Base-by-base conservation (phyloP, 2,888 invertebrate genomes). In the Plagodis dolabraria region DNA sequence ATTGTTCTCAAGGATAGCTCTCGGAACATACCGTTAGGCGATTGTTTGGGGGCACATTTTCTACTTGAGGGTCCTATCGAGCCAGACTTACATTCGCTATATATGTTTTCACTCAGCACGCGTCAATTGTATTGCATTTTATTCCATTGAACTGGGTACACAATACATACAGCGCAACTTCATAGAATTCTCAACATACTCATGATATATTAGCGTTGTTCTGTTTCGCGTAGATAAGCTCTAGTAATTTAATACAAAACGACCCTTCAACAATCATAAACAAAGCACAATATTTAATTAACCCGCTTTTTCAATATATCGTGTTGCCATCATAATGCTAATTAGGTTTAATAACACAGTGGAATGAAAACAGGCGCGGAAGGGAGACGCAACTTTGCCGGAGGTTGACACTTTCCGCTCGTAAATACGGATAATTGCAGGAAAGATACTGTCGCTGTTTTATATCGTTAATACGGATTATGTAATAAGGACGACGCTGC, bases 401-500 rank as follows among this genome's bases (percentile, higher is more conserved):
- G 80, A 78, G 77, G 79, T 83, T 78, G 84, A 80, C 81, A 83
- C 71, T 83, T 85, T 78, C 80, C 82, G 79, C 72, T 69, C 81
- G 76, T 85, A 83, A 87, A 85, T 82, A 85, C 72, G 71, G 72
- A 85, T 86, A 86, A 87, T 87, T 87, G 82, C 79, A 77, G 76
- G 80, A 79, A 80, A 81, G 83, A 86, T 85, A 85, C 65, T 72
- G 76, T 65, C 63, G 64, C 59, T 63, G 80, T 80, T 82, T 85
- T 84, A 82, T 85, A 74, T 69, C 67, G 79, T 73, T 79, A 75
- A 77, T 72, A 72, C 60, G 53, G 65, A 65, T 65, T 64, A 69
- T 60, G 59, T 64, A 64, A 67, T 64, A 63, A 56, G 50, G 50
- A 46, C 44, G 57, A 48, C 52, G 64, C 51, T 57, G 47, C 42